Base-by-base conservation (phyloP, 2,888 invertebrate species). In the Nowickia ferox region DNA sequence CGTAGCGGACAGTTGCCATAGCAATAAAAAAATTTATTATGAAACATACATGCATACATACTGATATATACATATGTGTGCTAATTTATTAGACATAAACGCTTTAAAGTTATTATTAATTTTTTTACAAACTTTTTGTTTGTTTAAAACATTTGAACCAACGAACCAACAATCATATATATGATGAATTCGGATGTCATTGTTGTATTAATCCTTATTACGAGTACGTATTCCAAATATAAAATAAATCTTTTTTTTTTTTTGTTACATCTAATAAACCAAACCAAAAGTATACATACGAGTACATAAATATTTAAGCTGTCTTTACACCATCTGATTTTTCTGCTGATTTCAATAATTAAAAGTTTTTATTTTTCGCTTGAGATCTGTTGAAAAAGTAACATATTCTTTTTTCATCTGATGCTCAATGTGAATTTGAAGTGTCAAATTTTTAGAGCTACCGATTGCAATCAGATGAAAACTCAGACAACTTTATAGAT, bases 201-300 rank as follows among this genome's bases (percentile, higher is more conserved):
- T 80, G 19, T 51, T 69, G 44, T 30, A 44, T 55, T 40, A 17
- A 71, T 38, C 40, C 8, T 77, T 59, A 72, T 17, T 30, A 30
- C 44, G 71, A 79, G 57, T 42, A 51, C 30, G 30, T 78, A 81
- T 81, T 81, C 80, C 74, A 68, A 74, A 81, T 66, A 72, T 46
- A 19, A 59, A 57, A 42, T 15, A 1, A 48, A 46, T 11, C 11
- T 55, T 17, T 53, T 53, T 53, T 63, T 19, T 42, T 61, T 42
- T 15, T 51, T 15, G 57, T 57, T n/a, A 30, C 30, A 30, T 30
- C 9, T 22, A 38, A 9, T 46, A 10, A 59, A 69, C 13, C 51
- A 53, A 69, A 51, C 17, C 48, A 59, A 51, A 51, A 38, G 57
- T 22, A 59, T 44, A 59, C 9, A 1, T 57, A 71, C 17, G 10